Conservation (phyloP, 2,888 invertebrate genomes). For the Omphaloscelis lunosa region DNA sequence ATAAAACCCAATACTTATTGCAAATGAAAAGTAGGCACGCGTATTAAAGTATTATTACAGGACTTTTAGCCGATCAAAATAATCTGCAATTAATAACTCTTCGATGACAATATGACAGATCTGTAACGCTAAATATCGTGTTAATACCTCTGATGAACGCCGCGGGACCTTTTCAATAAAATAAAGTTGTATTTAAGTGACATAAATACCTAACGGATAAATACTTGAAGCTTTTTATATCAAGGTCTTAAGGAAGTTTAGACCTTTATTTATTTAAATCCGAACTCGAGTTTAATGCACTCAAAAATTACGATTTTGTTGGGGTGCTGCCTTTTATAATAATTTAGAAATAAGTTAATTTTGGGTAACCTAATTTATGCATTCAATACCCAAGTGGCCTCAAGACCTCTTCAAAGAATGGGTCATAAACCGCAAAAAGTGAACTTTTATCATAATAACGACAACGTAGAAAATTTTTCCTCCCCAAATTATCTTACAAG, state of each 20-base stretch:
- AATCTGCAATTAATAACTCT: slow-evolving; percentile 66
- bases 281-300: slow-evolving; percentile 13
- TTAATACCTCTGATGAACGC: slow-evolving; percentile 63
- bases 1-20: too few species aligned
- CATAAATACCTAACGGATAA: slow-evolving; percentile 28
- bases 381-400: slow-evolving; percentile 23
- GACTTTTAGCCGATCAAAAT: slow-evolving; percentile 52
- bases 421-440: slow-evolving; percentile 43
- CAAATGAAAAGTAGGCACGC: slow-evolving; percentile 3
- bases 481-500: slow-evolving; percentile 52
- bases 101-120: slow-evolving; percentile 65
- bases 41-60: slow-evolving; percentile 31
- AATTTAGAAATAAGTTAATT: slow-evolving; percentile 21
- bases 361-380: slow-evolving; percentile 14
- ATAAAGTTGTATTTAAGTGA: slow-evolving; percentile 50
- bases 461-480: slow-evolving; percentile 32
- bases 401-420: slow-evolving; percentile 10
- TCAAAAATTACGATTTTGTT: neutral
- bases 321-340: neutral
- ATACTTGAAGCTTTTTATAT: neutral
- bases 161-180: slow-evolving; percentile 55
- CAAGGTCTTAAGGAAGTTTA: slow-evolving; percentile 4
- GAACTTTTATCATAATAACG: slow-evolving; percentile 49
- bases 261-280: slow-evolving; percentile 19
- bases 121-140: slow-evolving; percentile 50